These are phyloP conservation scores for Tetranychus urticae DNA, from an alignment of 1,140 invertebrate species.

Conservation along the genomic window DNA sequence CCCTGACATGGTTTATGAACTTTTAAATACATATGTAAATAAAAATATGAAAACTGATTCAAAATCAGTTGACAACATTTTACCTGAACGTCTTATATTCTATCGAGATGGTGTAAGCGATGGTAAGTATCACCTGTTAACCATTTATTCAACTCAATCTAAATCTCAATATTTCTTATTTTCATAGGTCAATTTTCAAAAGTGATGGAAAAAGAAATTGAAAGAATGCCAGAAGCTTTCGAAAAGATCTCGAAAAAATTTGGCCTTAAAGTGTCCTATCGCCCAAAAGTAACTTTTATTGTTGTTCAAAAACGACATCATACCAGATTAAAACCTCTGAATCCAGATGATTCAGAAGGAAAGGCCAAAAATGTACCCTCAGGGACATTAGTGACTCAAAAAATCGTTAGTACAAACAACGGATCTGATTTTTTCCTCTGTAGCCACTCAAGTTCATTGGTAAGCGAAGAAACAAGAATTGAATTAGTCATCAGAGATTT, in stretches of 20 bases:
- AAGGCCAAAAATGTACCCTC: conserved; percentile 41
- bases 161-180: not conserved
- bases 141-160: too few species aligned
- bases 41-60: not conserved
- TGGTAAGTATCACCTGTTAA: conserved; percentile 16
- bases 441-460: conserved; percentile 22
- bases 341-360: conserved; percentile 15
- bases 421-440: conserved; percentile 58
- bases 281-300: conserved; percentile 12
- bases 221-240: conserved; percentile 8
- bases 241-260: not conserved
- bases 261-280: not conserved
- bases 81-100: conserved; percentile 21
- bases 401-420: conserved; percentile 51
- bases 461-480: not conserved
- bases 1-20: conserved; percentile 34
- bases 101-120: conserved; percentile 25
- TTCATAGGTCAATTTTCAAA: conserved; percentile 14
- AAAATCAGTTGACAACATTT: not conserved
- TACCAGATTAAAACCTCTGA: conserved; percentile 8
- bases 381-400: conserved; percentile 55
- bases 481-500: conserved; percentile 31
- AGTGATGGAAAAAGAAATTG: conserved; percentile 14
- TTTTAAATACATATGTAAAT: conserved; percentile 27
- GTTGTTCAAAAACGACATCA: conserved; percentile 13